phyloP scores from a whole-genome alignment of 1,140 invertebrate species.

The Tetranychus urticae region DNA sequence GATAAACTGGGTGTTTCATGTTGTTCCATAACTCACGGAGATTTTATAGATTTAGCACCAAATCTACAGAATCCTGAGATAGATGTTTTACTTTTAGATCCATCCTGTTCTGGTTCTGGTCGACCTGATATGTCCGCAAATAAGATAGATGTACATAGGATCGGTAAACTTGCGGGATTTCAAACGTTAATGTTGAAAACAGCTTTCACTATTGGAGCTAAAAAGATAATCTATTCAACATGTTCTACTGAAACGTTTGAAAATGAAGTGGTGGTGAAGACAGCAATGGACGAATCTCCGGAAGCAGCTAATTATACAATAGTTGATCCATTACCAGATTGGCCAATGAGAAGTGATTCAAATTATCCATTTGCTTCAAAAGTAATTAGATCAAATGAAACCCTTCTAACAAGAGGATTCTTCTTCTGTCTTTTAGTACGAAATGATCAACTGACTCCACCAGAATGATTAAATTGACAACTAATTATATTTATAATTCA shows the following conservation, averaged over 20 bases:
- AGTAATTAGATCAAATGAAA: neutral
- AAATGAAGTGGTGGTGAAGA: conserved; percentile 62
- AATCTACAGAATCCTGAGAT: conserved; percentile 28
- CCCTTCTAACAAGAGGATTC: neutral
- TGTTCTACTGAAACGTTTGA: conserved; percentile 72
- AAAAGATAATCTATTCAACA: conserved; percentile 76
- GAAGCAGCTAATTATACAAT: conserved; percentile 12
- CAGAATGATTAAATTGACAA: too few species aligned
- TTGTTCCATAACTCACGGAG: conserved; percentile 36
- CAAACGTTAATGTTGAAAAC: conserved; percentile 62
- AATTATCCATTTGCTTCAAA: neutral
- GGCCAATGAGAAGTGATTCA: conserved; percentile 17
- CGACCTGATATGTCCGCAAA: neutral
- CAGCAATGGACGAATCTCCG: conserved; percentile 19
- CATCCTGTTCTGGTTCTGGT: conserved; percentile 59
- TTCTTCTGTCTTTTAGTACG: neutral
- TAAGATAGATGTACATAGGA: conserved; percentile 18
- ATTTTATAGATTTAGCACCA: conserved; percentile 35
- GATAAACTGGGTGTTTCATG: conserved; percentile 34
- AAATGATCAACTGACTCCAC: neutral
- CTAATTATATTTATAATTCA: too few species aligned
- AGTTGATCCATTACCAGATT: conserved; percentile 16
- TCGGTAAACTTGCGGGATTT: conserved; percentile 45
- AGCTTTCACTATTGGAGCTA: conserved; percentile 57
- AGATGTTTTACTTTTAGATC: conserved; percentile 77